Base-by-base conservation (phyloP, 2,797 vertebrate species). In the Hyperoplus immaculatus region DNA sequence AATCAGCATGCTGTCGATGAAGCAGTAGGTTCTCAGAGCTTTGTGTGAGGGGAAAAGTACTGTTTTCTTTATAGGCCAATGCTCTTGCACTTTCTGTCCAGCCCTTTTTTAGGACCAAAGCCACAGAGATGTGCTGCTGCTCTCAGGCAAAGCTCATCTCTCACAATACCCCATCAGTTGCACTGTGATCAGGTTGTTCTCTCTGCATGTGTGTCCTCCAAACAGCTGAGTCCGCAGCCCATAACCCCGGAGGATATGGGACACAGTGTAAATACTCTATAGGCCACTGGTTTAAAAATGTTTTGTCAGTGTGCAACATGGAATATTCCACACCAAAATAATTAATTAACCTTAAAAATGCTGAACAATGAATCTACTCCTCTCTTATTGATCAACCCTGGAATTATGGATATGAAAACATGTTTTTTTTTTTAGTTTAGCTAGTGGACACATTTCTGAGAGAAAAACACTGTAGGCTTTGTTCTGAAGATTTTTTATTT, bases 41-140 rank as follows among this genome's bases (percentile, higher is more conserved):
- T 79, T 59, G 41, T 42, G 9, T 8, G 14, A 39, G 63, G 10
- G 55, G 42, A 38, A 69, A 78, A 75, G 13, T 49, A 29, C 15
- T 50, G 10, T 47, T 67, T 63, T 55, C 70, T 74, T 92, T 81
- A 29, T 72, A 83, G 83, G 90, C 92, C 82, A 88, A 69, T 15
- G 59, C 69, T 69, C 73, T 77, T 53, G 9, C 71, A 72, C 69
- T 81, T 81, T 79, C 77, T 75, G 85, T 73, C 53, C 60, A 72
- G 63, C 67, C 80, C 77, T 83, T 85, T 83, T 85, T 72, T 60
- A 84, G 76, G 82, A 86, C 59, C 75, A 66, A 73, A 77, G 75
- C 81, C 80, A 72, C 80, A 60, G 83, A 84, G 69, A 77, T 71
- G 69, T 78, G 82, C 81, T 66, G 83, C 57, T 58, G 73, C 82